These are phyloP conservation scores for Acanthisitta chloris DNA, from an alignment of 2,113 vertebrate species.

Conservation along the genomic window DNA sequence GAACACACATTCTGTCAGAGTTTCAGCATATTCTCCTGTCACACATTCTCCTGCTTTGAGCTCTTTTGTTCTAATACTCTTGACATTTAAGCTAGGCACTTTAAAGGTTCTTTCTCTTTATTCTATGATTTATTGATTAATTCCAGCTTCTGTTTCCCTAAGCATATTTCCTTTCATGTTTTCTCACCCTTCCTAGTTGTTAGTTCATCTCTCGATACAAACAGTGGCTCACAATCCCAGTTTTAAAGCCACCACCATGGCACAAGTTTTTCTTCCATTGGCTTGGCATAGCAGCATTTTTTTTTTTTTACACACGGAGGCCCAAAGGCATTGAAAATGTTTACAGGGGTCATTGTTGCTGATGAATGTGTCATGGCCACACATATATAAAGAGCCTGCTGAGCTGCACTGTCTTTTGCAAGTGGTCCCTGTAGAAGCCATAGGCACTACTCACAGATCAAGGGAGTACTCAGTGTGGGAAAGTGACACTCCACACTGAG, in stretches of 20 bases:
- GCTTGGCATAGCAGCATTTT: background rate
- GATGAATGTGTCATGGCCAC: background rate
- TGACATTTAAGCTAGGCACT: constrained; percentile 69
- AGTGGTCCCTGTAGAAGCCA: constrained; percentile 2
- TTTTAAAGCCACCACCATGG: background rate
- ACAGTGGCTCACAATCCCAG: background rate
- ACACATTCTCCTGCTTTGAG: constrained; percentile 3
- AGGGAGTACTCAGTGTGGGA: background rate
- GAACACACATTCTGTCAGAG: constrained; percentile 2
- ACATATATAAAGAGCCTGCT: constrained; percentile 15
- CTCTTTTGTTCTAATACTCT: constrained; percentile 68
- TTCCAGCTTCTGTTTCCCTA: constrained; percentile 60
- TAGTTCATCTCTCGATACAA: constrained; percentile 48
- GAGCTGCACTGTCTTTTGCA: background rate
- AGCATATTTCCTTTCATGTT: constrained; percentile 42
- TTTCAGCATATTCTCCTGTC: constrained; percentile 19
- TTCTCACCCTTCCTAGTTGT: constrained; percentile 30
- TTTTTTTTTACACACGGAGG: background rate
- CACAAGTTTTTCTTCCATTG: constrained; percentile 38
- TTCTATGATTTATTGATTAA: constrained; percentile 69
- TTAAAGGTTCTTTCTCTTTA: constrained; percentile 69
- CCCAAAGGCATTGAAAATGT: constrained; percentile 22
- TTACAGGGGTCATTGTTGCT: constrained; percentile 32
- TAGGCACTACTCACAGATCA: background rate
- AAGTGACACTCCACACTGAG: background rate